phyloP scores from a whole-genome alignment of 2,888 invertebrate species.

The Zaprionus lineosus region DNA sequence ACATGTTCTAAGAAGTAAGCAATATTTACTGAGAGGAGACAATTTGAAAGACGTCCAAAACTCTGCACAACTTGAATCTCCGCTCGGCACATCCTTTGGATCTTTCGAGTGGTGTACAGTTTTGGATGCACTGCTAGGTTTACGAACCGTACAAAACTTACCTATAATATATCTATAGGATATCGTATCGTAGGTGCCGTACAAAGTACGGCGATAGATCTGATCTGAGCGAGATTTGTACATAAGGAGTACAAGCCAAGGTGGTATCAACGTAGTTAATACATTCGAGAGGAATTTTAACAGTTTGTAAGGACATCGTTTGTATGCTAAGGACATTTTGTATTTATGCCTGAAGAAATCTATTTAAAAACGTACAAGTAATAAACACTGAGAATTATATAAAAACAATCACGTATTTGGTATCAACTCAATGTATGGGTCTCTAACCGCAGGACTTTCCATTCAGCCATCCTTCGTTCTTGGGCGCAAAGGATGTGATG shows the following conservation, averaged over 20 bases:
- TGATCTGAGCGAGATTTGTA: too few relatives aligned
- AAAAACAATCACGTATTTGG: conserved; percentile 33
- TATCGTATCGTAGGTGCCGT: conserved; percentile 60
- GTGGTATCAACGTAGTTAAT: conserved; percentile 59
- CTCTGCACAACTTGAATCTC: conserved; percentile 50
- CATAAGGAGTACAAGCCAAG: conserved; percentile 59
- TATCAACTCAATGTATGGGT: not conserved
- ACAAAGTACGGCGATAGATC: conserved; percentile 71
- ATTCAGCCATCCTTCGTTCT: too few relatives aligned
- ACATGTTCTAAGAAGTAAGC: conserved; percentile 50
- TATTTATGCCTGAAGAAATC: conserved; percentile 40
- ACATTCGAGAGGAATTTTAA: conserved; percentile 43
- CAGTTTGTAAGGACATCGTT: conserved; percentile 23
- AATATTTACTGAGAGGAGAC: conserved; percentile 49
- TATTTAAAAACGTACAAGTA: conserved; percentile 36
- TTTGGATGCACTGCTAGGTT: conserved; percentile 31
- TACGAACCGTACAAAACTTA: conserved; percentile 43
- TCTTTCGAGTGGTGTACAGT: conserved; percentile 42
- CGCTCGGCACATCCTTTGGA: too few relatives aligned
- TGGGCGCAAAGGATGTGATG: conserved; percentile 34
- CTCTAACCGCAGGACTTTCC: conserved; percentile 40
- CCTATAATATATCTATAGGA: conserved; percentile 28
- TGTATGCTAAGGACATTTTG: conserved; percentile 49
- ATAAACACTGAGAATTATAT: conserved; percentile 59
- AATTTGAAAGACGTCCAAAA: conserved; percentile 32